Percentiles rank a stretch among this genome's conserved stretches.
These are phyloP conservation scores for Erythrocercus mccallii DNA, from an alignment of 2,113 vertebrate species.

Conservation along the genomic window DNA sequence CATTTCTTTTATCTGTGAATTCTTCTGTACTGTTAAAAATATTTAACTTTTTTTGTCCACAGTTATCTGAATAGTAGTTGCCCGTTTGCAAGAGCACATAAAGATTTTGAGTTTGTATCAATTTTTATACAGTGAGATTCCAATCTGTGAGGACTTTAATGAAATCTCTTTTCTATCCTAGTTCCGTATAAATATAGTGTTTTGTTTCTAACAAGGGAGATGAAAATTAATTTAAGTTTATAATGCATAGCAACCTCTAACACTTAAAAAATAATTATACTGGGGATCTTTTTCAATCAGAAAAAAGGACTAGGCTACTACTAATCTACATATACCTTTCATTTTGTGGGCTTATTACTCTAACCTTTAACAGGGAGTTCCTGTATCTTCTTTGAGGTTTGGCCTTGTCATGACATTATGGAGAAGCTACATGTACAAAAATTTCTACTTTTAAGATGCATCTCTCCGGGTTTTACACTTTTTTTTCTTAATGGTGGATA, in stretches of 20 bases:
- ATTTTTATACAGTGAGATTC: neutral
- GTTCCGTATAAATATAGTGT: neutral
- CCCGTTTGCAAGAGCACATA: neutral
- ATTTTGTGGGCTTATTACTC: neutral
- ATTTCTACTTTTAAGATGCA: neutral
- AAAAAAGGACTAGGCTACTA: neutral
- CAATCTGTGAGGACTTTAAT: neutral
- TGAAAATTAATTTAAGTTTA: neutral
- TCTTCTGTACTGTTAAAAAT: neutral
- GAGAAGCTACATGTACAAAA: neutral
- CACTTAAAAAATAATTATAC: neutral
- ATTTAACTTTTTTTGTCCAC: neutral
- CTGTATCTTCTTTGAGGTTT: neutral
- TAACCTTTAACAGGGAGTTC: neutral
- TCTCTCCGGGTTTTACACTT: neutral
- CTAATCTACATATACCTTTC: neutral
- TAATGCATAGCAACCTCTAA: neutral
- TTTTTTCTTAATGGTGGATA: neutral
- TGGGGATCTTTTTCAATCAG: neutral
- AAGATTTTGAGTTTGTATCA: neutral
- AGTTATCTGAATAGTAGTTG: neutral
- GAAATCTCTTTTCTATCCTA: neutral
- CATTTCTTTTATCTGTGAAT: neutral
- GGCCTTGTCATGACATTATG: neutral
- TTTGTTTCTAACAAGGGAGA: neutral